phyloP scores from a whole-genome alignment of 2,888 invertebrate genomes.

The Rhimphoctona megacephalus region DNA sequence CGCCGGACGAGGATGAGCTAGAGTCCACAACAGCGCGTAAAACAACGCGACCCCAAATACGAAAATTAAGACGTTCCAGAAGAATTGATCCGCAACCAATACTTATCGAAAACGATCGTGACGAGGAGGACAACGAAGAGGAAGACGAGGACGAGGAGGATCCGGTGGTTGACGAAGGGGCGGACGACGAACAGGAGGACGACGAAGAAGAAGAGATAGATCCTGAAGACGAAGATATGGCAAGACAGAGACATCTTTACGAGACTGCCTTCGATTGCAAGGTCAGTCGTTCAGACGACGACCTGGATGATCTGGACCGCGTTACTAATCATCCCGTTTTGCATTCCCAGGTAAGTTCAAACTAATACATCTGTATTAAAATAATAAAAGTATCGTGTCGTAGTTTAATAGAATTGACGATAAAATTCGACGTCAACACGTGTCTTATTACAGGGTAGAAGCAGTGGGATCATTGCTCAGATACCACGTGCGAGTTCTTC shows the following conservation, averaged over 20 bases:
- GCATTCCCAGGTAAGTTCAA: slow-evolving; percentile 31
- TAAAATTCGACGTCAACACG: background rate
- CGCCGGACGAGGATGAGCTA: slow-evolving; percentile 88
- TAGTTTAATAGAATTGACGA: background rate
- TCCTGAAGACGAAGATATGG: slow-evolving; percentile 86
- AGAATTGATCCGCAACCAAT: slow-evolving; percentile 90
- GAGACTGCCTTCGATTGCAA: slow-evolving; percentile 96
- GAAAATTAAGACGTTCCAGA: slow-evolving; percentile 88
- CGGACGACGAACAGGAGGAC: slow-evolving; percentile 76
- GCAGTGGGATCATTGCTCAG: slow-evolving; percentile 72
- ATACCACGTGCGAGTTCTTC: slow-evolving; percentile 80
- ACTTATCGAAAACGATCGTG: slow-evolving; percentile 87
- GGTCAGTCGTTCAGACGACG: slow-evolving; percentile 92
- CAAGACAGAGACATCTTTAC: slow-evolving; percentile 91
- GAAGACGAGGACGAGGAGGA: slow-evolving; percentile 85
- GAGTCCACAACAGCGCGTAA: slow-evolving; percentile 78
- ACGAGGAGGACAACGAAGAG: slow-evolving; percentile 85
- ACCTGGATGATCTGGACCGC: slow-evolving; percentile 92
- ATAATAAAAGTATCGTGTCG: background rate
- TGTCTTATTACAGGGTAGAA: slow-evolving; percentile 70
- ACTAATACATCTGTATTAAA: background rate
- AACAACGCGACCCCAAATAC: slow-evolving; percentile 74
- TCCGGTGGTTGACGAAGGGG: slow-evolving; percentile 82
- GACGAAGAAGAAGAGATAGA: slow-evolving; percentile 73
- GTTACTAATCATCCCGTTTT: slow-evolving; percentile 91